Conservation (phyloP, 30 jellyfish, hydroid and myxozoan species). For the Phacellophora camtschatica region DNA sequence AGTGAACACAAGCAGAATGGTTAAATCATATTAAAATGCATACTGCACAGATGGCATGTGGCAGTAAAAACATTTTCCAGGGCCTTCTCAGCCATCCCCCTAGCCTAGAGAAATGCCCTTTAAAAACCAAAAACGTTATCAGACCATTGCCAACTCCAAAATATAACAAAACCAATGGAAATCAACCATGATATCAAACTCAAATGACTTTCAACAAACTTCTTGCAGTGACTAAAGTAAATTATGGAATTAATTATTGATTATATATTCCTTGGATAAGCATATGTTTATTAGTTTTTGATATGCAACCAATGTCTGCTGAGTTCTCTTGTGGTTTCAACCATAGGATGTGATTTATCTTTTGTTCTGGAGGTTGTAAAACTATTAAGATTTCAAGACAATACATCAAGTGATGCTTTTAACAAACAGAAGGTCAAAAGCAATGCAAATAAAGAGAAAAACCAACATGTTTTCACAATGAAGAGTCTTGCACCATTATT, state of each 20-base stretch:
- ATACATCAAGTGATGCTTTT: too few relatives aligned
- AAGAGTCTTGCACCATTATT: not conserved
- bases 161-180: too few relatives aligned
- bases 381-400: not conserved
- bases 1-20: too few relatives aligned
- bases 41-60: too few relatives aligned
- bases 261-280: not conserved
- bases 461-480: not conserved
- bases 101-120: too few relatives aligned
- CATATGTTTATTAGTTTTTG: conserved; percentile 39
- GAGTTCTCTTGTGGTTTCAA: conserved; percentile 27
- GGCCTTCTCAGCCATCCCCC: too few relatives aligned
- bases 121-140: too few relatives aligned
- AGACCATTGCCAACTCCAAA: too few relatives aligned
- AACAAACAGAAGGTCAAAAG: not conserved
- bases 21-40: too few relatives aligned
- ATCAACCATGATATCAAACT: too few relatives aligned
- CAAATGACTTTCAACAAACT: too few relatives aligned
- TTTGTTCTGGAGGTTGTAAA: not conserved
- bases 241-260: conserved; percentile 10
- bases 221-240: not conserved
- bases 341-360: conserved; percentile 12
- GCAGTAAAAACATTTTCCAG: too few relatives aligned
- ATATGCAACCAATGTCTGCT: conserved; percentile 13
- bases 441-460: not conserved